Percentiles rank a stretch among this genome's conserved stretches.
Conservation (phyloP, 2,888 invertebrate species). For the Caenorhabditis sp. region DNA sequence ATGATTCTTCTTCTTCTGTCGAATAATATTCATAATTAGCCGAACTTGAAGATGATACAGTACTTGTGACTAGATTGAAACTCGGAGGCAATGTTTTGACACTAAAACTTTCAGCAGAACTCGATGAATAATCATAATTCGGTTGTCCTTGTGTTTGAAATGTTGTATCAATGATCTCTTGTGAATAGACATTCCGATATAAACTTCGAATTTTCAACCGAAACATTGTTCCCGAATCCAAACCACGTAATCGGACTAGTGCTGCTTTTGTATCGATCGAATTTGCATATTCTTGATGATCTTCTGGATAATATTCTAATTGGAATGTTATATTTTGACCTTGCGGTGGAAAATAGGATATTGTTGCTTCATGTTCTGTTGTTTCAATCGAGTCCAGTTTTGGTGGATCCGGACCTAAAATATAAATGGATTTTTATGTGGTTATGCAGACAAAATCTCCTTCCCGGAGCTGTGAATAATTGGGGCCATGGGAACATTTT, state of each 20-base stretch:
- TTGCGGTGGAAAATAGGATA: slow-evolving; percentile 61
- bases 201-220: slow-evolving; percentile 48
- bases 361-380: slow-evolving; percentile 58
- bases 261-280: slow-evolving; percentile 63
- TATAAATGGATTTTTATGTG: background rate
- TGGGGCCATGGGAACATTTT: background rate
- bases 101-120: slow-evolving; percentile 44
- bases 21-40: slow-evolving; percentile 24
- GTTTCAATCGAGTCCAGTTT: slow-evolving; percentile 60
- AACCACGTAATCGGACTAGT: slow-evolving; percentile 54
- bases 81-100: slow-evolving; percentile 51
- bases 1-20: slow-evolving; percentile 18
- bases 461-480: too few relatives aligned
- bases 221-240: slow-evolving; percentile 60
- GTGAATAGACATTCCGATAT: slow-evolving; percentile 54
- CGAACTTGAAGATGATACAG: slow-evolving; percentile 24
- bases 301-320: slow-evolving; percentile 61
- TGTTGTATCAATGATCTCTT: slow-evolving; percentile 48
- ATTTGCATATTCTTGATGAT: slow-evolving; percentile 59
- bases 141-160: slow-evolving; percentile 55
- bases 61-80: slow-evolving; percentile 38
- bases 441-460: too few relatives aligned
- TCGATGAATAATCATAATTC: slow-evolving; percentile 46
- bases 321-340: slow-evolving; percentile 48
- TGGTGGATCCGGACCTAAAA: slow-evolving; percentile 62